Percentiles rank a stretch among this genome's conserved stretches.
phyloP scores from a whole-genome alignment of 2,888 invertebrate species.

The Parelbella ahira region DNA sequence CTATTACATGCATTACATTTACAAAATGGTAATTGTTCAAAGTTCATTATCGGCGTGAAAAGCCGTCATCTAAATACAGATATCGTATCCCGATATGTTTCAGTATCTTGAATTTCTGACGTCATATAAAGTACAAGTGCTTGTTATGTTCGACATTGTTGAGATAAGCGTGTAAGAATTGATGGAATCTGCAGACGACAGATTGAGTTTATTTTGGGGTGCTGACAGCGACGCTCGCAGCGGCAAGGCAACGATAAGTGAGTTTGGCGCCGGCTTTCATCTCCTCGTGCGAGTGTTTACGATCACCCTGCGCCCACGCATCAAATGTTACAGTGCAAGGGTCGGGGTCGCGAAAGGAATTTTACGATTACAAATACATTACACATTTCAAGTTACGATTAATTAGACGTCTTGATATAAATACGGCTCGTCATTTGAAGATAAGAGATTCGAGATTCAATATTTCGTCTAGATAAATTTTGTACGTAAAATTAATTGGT shows the following conservation, averaged over 20 bases:
- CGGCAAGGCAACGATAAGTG: slow-evolving; percentile 73
- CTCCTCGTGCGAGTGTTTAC: slow-evolving; percentile 61
- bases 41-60: no score
- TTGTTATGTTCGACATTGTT: slow-evolving; percentile 8
- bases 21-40: no score
- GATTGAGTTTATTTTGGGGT: slow-evolving; percentile 62
- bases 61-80: no score
- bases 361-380: slow-evolving; percentile 29
- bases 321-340: slow-evolving; percentile 39
- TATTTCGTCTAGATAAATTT: no score
- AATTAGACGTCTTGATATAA: slow-evolving; percentile 8
- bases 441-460: no score
- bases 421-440: not conserved
- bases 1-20: no score
- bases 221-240: slow-evolving; percentile 67
- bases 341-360: slow-evolving; percentile 39
- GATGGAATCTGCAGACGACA: slow-evolving; percentile 24
- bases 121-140: no score
- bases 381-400: slow-evolving; percentile 7
- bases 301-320: slow-evolving; percentile 49
- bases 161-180: slow-evolving; percentile 23
- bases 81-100: no score
- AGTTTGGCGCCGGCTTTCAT: slow-evolving; percentile 68
- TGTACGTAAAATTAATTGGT: no score
- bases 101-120: no score